Evolutionary conservation across 2,113 vertebrate genomes (phyloP).

Genomic region (Onychorhynchus coronatus): DNA sequence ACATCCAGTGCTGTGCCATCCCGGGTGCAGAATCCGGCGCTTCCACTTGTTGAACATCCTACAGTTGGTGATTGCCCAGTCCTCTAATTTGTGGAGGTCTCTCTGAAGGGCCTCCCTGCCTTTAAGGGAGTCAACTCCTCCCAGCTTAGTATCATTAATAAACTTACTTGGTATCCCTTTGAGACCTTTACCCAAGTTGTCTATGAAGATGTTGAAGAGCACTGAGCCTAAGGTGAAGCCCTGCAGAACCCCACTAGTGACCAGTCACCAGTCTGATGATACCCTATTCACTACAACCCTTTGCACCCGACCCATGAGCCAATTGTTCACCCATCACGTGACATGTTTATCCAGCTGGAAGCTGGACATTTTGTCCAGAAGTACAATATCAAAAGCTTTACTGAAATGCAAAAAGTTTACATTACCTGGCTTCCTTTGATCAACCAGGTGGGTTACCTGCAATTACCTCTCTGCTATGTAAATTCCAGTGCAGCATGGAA

Average conservation of each 20-base stretch:
- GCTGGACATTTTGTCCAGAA: background rate
- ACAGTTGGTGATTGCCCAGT: background rate
- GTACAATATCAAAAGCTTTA: background rate
- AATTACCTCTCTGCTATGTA: background rate
- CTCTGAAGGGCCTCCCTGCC: background rate
- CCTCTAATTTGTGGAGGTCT: fast-evolving
- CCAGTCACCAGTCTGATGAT: background rate
- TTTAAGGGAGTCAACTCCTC: background rate
- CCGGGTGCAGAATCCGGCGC: background rate
- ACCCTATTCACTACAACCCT: background rate
- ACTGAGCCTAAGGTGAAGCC: too few relatives aligned
- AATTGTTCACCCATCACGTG: background rate
- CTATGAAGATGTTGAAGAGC: background rate
- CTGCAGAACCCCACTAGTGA: background rate
- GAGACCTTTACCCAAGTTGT: background rate
- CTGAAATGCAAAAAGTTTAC: background rate
- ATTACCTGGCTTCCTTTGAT: background rate
- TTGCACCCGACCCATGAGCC: background rate
- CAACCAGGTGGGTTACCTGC: background rate
- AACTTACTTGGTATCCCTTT: background rate
- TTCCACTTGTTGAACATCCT: background rate
- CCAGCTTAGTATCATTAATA: background rate
- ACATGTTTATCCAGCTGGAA: background rate
- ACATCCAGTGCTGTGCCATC: background rate
- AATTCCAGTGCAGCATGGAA: background rate